A percentile compares a stretch with the other conserved stretches of the same genome.
These are phyloP conservation scores for Tyria jacobaeae DNA, from an alignment of 2,888 invertebrate genomes.

Conservation along the genomic window DNA sequence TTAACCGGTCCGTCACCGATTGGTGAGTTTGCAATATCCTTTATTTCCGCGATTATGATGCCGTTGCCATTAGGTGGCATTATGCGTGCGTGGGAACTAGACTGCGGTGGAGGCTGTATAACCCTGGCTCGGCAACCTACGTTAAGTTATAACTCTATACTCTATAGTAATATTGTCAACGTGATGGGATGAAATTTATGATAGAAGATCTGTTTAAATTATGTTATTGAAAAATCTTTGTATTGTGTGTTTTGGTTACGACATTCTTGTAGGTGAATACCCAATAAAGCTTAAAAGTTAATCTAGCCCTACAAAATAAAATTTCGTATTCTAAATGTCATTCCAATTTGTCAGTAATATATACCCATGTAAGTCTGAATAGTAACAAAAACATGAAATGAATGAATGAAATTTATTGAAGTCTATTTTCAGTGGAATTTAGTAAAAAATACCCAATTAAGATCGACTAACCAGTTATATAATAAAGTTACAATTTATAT, in stretches of 20 bases:
- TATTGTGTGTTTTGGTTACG: no score
- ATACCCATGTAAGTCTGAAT: no score
- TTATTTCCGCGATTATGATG: conserved; percentile 54
- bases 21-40: conserved; percentile 23
- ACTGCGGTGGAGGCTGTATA: conserved; percentile 56
- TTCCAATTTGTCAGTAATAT: no score
- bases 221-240: background rate
- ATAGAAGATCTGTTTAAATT: background rate
- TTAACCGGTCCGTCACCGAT: conserved; percentile 11
- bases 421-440: no score
- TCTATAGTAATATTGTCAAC: conserved; percentile 13
- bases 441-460: conserved; percentile 20
- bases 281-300: no score
- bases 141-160: conserved; percentile 40
- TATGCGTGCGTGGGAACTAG: conserved; percentile 72
- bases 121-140: conserved; percentile 29
- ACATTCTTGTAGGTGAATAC: no score
- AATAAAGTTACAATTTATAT: conserved; percentile 36
- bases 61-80: conserved; percentile 51
- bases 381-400: no score
- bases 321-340: no score
- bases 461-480: conserved; percentile 6
- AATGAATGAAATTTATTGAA: no score
- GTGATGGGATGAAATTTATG: conserved; percentile 3
- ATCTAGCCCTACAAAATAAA: no score